A percentile compares a stretch with the other conserved stretches of the same genome.
Conservation (phyloP, 2,113 vertebrate genomes). For the Brienomyrus longianalis region DNA sequence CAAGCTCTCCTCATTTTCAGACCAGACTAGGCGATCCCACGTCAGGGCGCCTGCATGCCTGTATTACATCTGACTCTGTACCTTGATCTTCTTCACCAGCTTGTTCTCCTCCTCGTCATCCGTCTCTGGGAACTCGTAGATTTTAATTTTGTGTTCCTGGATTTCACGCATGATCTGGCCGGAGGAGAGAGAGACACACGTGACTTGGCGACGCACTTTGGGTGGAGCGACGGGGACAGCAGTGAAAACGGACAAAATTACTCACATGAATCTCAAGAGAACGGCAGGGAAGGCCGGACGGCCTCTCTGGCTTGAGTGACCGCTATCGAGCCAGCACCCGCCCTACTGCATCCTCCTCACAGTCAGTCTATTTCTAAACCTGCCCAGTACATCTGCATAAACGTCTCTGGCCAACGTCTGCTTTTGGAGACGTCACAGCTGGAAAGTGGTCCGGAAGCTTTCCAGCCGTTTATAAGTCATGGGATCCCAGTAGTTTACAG, state of each 20-base stretch:
- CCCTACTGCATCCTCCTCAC: not conserved
- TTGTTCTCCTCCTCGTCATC: conserved; percentile 95
- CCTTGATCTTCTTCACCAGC: conserved; percentile 89
- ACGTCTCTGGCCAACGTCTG: not conserved
- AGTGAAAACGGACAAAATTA: not conserved
- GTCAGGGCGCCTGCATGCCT: not conserved
- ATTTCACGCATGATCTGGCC: conserved; percentile 93
- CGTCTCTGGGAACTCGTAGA: conserved; percentile 93
- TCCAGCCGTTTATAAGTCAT: not conserved
- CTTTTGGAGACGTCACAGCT: not conserved
- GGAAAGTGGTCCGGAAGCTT: not conserved
- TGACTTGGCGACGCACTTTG: not conserved
- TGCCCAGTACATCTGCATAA: not conserved
- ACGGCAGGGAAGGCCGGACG: not conserved
- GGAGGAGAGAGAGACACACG: not conserved
- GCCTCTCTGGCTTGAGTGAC: not conserved
- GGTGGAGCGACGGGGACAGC: not conserved
- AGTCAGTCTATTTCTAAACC: not conserved
- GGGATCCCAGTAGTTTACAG: not conserved
- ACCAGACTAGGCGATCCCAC: not conserved
- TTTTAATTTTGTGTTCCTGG: conserved; percentile 94
- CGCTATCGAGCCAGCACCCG: not conserved
- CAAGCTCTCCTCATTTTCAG: not conserved
- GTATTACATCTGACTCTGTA: conserved; percentile 30
- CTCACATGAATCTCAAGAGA: not conserved